These are phyloP conservation scores for Ctenoplectra terminalis DNA, from an alignment of 1,140 invertebrate species.

Conservation along the genomic window DNA sequence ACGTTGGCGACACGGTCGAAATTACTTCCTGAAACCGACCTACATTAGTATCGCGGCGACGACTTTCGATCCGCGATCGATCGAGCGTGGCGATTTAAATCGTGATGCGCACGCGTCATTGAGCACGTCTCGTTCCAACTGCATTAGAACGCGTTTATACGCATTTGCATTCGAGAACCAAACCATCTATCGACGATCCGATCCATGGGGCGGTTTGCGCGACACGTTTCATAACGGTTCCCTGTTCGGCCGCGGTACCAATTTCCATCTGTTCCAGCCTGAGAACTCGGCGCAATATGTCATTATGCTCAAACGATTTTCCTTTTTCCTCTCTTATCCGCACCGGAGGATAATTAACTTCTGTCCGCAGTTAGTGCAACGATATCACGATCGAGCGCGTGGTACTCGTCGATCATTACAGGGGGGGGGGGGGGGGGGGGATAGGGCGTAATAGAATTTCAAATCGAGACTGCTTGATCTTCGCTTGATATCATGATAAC, in stretches of 20 bases:
- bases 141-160: slow-evolving; percentile 28
- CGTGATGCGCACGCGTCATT: slow-evolving; percentile 54
- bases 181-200: neutral
- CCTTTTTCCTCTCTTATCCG: neutral
- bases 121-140: slow-evolving; percentile 46
- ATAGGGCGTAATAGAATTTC: too few species aligned
- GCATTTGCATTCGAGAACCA: neutral
- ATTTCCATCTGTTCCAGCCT: slow-evolving; percentile 11
- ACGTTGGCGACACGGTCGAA: neutral
- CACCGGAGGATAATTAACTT: slow-evolving; percentile 30
- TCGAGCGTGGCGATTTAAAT: slow-evolving; percentile 54
- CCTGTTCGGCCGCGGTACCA: neutral
- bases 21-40: slow-evolving; percentile 41
- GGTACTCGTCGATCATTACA: neutral
- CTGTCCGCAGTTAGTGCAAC: too few species aligned
- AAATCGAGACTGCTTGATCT: too few species aligned
- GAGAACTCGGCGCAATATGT: slow-evolving; percentile 3
- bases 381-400: neutral
- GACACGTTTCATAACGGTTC: slow-evolving; percentile 45
- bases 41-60: slow-evolving; percentile 6
- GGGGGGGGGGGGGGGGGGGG: too few species aligned
- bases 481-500: neutral
- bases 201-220: slow-evolving; percentile 15
- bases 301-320: slow-evolving; percentile 4
- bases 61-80: slow-evolving; percentile 30